Conservation (phyloP, 2,113 vertebrate genomes). For the Myotis davidii region DNA sequence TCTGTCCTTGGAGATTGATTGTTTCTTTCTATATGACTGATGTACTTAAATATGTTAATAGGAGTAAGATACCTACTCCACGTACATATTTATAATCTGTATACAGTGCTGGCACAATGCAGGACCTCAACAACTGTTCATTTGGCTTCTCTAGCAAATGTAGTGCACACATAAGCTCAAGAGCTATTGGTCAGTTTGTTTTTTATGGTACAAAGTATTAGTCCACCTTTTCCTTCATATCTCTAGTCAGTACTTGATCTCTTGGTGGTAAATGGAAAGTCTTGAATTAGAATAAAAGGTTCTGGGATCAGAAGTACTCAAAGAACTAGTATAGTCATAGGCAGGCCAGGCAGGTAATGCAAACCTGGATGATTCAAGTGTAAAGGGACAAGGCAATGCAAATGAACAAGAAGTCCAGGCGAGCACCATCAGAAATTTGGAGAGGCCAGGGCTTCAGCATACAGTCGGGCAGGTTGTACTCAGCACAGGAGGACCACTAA, state of each 20-base stretch:
- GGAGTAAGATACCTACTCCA: neutral
- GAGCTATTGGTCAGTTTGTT: neutral
- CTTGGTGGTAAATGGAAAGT: neutral
- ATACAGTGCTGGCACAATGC: neutral
- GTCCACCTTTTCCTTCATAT: neutral
- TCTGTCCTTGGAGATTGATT: neutral
- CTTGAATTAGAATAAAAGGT: neutral
- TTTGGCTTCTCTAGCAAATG: neutral
- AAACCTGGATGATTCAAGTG: neutral
- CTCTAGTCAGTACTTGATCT: neutral
- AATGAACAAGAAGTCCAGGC: neutral
- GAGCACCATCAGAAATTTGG: neutral
- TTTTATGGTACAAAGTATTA: conserved; percentile 8
- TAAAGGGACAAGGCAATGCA: neutral
- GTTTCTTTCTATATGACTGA: neutral
- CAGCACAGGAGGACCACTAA: neutral
- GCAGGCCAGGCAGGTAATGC: neutral
- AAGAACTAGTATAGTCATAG: neutral
- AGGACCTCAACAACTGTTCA: neutral
- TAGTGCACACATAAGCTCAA: neutral
- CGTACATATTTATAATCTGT: neutral
- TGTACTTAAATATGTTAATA: conserved; percentile 2
- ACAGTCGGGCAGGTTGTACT: neutral
- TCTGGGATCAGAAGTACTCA: neutral
- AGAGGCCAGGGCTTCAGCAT: neutral